Conservation (phyloP, 2,888 invertebrate genomes). For the Liposcelis brunnea region DNA sequence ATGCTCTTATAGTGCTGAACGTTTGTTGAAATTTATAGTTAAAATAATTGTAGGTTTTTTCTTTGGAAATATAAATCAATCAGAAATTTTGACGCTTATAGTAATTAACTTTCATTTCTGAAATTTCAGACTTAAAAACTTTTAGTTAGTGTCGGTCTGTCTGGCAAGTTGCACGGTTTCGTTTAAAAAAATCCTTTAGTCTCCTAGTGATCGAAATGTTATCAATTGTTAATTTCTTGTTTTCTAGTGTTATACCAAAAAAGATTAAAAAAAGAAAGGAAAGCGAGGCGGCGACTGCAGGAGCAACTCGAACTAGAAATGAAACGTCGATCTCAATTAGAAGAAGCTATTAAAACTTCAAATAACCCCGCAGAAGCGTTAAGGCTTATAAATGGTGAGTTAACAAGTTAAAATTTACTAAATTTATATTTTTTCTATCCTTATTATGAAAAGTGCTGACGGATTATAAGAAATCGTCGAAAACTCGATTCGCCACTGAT, state of each 20-base stretch:
- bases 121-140: neutral
- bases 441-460: too few relatives aligned
- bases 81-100: constrained; percentile 1
- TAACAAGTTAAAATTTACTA: neutral
- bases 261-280: constrained; percentile 72
- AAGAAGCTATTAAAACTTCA: constrained; percentile 61
- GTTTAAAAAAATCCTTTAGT: neutral
- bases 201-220: too few relatives aligned
- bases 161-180: neutral
- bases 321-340: constrained; percentile 60
- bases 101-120: neutral
- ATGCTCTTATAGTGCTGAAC: too few relatives aligned
- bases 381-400: constrained; percentile 59
- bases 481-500: too few relatives aligned
- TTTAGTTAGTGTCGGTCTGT: neutral
- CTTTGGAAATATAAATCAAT: constrained; percentile 5
- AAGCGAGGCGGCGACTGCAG: constrained; percentile 64
- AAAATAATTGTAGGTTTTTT: constrained; percentile 6
- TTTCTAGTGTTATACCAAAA: constrained; percentile 74
- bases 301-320: constrained; percentile 69
- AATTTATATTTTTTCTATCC: neutral
- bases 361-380: constrained; percentile 59
- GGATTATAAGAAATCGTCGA: too few relatives aligned
- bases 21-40: too few relatives aligned
- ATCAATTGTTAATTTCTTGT: too few relatives aligned